Evolutionary conservation across 2,113 vertebrate genomes (phyloP).

Genomic region (Eublepharis macularius): DNA sequence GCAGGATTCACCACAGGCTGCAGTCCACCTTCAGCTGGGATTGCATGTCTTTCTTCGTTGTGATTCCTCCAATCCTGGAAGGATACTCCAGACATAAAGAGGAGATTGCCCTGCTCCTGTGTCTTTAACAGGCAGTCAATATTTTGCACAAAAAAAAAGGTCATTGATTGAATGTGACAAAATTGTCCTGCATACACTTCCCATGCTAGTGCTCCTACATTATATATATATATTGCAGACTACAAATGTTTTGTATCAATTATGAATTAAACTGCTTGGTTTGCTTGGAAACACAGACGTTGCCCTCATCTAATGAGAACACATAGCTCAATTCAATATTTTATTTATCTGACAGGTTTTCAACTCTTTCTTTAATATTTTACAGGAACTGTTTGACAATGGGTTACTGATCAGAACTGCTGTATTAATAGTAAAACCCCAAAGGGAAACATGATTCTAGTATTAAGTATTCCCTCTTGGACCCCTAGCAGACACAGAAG

Average conservation of each 20-base stretch:
- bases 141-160: conserved; percentile 39
- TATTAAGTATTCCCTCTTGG: conserved; percentile 78
- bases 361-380: conserved; percentile 55
- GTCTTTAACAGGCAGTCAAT: background rate
- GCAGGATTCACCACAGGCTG: background rate
- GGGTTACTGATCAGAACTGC: conserved; percentile 76
- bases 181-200: background rate
- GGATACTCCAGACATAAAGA: background rate
- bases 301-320: background rate
- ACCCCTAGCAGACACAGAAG: conserved; percentile 72
- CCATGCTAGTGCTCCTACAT: background rate
- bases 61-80: background rate
- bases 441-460: conserved; percentile 77
- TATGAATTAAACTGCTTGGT: conserved; percentile 32
- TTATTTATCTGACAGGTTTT: conserved; percentile 56
- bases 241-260: background rate
- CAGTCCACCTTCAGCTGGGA: background rate
- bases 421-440: conserved; percentile 79
- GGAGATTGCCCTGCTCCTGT: background rate
- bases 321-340: conserved; percentile 31
- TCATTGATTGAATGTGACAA: background rate
- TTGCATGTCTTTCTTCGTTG: background rate
- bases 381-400: conserved; percentile 66
- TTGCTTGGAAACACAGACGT: background rate
- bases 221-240: conserved; percentile 6